These are phyloP conservation scores for Drosophila melanica DNA, from an alignment of 1,140 invertebrate genomes.

Conservation along the genomic window DNA sequence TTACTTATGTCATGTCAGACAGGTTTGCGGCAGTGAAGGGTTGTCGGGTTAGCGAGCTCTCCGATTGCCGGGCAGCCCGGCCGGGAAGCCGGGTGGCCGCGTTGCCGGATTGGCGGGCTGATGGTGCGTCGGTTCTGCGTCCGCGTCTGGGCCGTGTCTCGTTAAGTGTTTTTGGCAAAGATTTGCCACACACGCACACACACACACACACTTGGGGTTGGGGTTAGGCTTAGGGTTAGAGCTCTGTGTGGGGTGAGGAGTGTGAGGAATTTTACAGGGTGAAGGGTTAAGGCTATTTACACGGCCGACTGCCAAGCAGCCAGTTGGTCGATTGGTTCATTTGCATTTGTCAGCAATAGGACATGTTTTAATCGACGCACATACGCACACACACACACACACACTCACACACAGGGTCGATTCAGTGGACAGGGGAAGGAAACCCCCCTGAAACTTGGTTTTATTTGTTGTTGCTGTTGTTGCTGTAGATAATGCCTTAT, in stretches of 20 bases:
- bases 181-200: constrained; percentile 55
- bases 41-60: constrained; percentile 3
- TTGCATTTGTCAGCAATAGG: constrained; percentile 66
- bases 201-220: constrained; percentile 10
- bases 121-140: constrained; percentile 9
- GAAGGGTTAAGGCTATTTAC: constrained; percentile 57
- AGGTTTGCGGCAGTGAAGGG: constrained; percentile 46
- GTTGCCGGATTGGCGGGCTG: constrained; percentile 19
- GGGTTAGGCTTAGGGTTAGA: constrained; percentile 3
- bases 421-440: constrained; percentile 6
- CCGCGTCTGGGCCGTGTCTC: constrained; percentile 66
- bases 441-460: not conserved
- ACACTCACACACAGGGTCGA: not conserved
- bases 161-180: constrained; percentile 72
- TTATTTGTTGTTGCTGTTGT: constrained; percentile 15
- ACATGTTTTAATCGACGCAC: constrained; percentile 54
- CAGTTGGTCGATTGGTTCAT: constrained; percentile 62
- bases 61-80: constrained; percentile 19
- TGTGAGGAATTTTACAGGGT: constrained; percentile 18
- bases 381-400: not conserved
- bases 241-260: not conserved
- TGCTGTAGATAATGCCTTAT: constrained; percentile 56
- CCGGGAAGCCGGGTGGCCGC: not conserved
- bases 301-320: constrained; percentile 37
- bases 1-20: constrained; percentile 74